These are phyloP conservation scores for Schrankia costaestrigalis DNA, from an alignment of 2,888 invertebrate genomes.

Conservation along the genomic window DNA sequence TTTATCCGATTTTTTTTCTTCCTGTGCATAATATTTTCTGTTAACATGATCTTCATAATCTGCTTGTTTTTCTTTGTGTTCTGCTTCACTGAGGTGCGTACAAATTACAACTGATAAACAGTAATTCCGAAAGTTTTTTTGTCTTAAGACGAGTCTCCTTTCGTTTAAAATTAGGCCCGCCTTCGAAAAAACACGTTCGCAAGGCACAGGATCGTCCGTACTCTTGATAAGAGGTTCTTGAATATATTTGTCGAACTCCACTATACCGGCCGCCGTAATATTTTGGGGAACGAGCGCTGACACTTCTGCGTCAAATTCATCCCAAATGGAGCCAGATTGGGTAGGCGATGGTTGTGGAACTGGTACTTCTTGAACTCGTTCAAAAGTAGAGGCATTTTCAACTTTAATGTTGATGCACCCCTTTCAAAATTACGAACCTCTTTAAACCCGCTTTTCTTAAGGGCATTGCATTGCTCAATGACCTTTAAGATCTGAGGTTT, in stretches of 20 bases:
- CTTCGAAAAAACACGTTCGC: not conserved
- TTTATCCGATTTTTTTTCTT: slow-evolving; percentile 17
- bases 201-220: slow-evolving; percentile 1
- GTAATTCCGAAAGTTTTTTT: not conserved
- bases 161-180: not conserved
- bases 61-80: slow-evolving; percentile 17
- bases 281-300: not conserved
- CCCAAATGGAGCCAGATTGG: not conserved
- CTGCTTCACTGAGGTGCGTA: slow-evolving; percentile 13
- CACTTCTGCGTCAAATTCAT: not conserved
- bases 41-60: slow-evolving; percentile 15
- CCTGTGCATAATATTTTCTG: slow-evolving; percentile 11
- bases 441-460: too few relatives aligned
- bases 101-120: too few relatives aligned
- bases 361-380: not conserved
- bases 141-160: too few relatives aligned
- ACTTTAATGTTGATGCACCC: too few relatives aligned
- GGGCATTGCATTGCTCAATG: too few relatives aligned
- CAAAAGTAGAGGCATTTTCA: not conserved
- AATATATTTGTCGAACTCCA: slow-evolving; percentile 18
- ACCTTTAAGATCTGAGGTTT: too few relatives aligned
- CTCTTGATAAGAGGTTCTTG: not conserved
- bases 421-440: too few relatives aligned
- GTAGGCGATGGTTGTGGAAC: not conserved
- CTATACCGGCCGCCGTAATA: slow-evolving; percentile 8